phyloP scores from a whole-genome alignment of 2,888 invertebrate genomes.

The Macrophya annulata region DNA sequence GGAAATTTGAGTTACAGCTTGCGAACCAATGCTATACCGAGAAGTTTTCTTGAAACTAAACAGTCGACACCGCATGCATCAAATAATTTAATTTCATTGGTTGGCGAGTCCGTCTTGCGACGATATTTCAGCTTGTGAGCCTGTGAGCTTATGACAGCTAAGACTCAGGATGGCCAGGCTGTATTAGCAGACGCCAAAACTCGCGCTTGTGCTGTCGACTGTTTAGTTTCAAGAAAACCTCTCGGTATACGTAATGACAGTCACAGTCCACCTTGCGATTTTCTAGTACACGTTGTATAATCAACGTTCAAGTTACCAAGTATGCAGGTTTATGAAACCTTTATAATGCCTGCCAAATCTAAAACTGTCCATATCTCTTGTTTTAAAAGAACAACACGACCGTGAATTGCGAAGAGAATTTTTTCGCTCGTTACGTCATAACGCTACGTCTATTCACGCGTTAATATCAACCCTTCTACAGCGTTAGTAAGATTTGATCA shows the following conservation, averaged over 20 bases:
- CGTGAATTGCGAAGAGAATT: neutral
- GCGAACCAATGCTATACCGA: too few species aligned
- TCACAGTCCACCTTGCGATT: neutral
- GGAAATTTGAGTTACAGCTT: neutral
- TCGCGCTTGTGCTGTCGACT: too few species aligned
- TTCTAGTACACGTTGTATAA: neutral
- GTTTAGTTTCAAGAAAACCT: too few species aligned
- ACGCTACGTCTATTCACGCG: neutral
- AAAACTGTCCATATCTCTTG: neutral
- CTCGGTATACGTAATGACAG: neutral
- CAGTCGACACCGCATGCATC: too few species aligned
- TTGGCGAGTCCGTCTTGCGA: too few species aligned
- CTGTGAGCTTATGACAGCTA: too few species aligned
- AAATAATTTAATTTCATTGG: too few species aligned
- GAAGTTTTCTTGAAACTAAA: too few species aligned
- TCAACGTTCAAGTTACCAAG: neutral
- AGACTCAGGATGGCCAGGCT: too few species aligned
- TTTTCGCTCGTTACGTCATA: neutral
- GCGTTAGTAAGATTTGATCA: neutral
- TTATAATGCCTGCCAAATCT: neutral
- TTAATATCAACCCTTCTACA: neutral
- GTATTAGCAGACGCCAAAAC: too few species aligned
- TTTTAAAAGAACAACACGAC: neutral
- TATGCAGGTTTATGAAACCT: neutral
- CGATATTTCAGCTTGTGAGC: too few species aligned